phyloP scores from a whole-genome alignment of 2,888 invertebrate genomes.

The Oscheius sp. region DNA sequence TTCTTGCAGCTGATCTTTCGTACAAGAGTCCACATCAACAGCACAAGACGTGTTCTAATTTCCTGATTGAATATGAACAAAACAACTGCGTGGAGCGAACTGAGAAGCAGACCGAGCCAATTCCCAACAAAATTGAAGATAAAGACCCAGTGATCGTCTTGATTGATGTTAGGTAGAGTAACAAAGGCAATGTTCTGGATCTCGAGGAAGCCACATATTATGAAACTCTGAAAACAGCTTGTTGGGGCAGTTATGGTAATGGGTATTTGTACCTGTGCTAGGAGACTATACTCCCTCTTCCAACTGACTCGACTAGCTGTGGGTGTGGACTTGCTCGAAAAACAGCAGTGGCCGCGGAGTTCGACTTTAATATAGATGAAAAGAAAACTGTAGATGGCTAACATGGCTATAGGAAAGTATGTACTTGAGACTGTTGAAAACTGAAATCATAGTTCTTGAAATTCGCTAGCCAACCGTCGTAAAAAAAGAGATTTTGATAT shows the following conservation, averaged over 20 bases:
- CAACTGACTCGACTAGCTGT: background rate
- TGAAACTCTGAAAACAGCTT: constrained; percentile 3
- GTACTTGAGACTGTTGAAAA: background rate
- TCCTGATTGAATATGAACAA: constrained; percentile 12
- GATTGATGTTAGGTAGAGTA: background rate
- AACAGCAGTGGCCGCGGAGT: background rate
- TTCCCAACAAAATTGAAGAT: background rate
- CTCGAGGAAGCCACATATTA: constrained; percentile 16
- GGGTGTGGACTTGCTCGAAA: background rate
- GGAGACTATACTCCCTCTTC: constrained; percentile 20
- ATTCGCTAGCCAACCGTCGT: no score
- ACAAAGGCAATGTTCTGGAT: background rate
- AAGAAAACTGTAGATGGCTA: background rate
- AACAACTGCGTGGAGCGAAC: background rate
- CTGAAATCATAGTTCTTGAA: background rate
- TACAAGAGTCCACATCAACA: background rate
- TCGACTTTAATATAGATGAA: background rate
- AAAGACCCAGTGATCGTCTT: background rate
- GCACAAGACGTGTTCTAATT: background rate
- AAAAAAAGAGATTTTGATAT: no score
- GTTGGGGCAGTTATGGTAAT: no score
- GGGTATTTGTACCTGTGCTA: background rate
- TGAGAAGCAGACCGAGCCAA: constrained; percentile 8
- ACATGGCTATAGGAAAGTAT: background rate
- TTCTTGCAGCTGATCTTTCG: background rate